Conservation (phyloP, 2,888 invertebrate species). For the Ochropleura leucogaster region DNA sequence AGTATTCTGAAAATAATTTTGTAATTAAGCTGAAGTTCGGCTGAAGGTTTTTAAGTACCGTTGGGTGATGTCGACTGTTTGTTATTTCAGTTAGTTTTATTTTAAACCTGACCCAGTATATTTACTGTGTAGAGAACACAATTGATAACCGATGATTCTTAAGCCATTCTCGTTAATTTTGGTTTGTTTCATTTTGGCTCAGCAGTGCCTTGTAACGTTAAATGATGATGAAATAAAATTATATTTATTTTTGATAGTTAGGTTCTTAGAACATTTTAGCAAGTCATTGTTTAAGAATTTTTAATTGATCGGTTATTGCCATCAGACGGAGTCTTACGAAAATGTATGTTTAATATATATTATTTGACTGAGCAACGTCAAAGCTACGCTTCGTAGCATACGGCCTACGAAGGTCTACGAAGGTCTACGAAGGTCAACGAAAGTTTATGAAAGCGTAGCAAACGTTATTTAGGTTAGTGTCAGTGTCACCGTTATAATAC, state of each 20-base stretch:
- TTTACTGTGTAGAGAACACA: no score
- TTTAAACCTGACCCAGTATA: constrained; percentile 8
- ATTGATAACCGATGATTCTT: background rate
- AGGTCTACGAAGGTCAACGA: constrained; percentile 11
- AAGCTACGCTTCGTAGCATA: constrained; percentile 41
- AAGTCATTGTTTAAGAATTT: no score
- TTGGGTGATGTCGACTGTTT: background rate
- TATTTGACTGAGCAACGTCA: background rate
- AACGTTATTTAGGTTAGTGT: background rate
- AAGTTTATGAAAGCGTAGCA: constrained; percentile 47
- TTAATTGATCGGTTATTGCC: no score
- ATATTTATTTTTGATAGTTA: no score
- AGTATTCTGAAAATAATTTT: constrained; percentile 3
- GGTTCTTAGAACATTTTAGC: no score
- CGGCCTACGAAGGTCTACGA: constrained; percentile 36
- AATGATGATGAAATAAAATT: background rate
- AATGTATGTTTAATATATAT: background rate
- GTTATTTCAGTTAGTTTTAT: constrained; percentile 7
- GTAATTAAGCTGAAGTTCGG: constrained; percentile 27
- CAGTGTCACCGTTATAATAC: background rate
- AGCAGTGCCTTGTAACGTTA: background rate
- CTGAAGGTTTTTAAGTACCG: constrained; percentile 5
- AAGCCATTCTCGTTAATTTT: background rate
- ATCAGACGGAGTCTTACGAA: no score
- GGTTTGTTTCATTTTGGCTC: background rate